Conservation (phyloP, 1,140 invertebrate genomes). For the Neoseiulus cucumeris region DNA sequence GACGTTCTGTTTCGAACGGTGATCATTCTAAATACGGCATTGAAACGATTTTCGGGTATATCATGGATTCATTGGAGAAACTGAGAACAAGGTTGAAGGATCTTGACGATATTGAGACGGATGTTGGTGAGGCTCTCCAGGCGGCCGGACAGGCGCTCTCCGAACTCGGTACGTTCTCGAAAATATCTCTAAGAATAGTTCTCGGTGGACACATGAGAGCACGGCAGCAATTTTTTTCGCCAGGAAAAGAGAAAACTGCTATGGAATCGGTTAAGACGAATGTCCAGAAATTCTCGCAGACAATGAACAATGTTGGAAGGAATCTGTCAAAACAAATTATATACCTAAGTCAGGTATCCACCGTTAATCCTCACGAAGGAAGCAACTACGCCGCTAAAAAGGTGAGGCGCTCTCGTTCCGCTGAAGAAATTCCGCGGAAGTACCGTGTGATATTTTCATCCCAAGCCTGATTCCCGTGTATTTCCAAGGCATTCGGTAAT, state of each 20-base stretch:
- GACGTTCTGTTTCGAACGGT: no score
- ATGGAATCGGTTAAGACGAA: conserved; percentile 78
- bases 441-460: no score
- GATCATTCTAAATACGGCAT: no score
- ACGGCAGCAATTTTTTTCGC: neutral
- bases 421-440: no score
- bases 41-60: no score
- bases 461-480: no score
- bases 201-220: conserved; percentile 15
- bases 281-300: conserved; percentile 70
- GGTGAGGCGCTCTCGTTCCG: conserved; percentile 37
- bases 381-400: conserved; percentile 86
- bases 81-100: conserved; percentile 47
- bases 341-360: conserved; percentile 86
- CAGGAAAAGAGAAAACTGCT: conserved; percentile 82
- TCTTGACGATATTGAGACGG: conserved; percentile 73
- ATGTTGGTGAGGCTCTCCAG: conserved; percentile 69
- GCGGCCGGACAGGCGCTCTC: conserved; percentile 39
- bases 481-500: no score
- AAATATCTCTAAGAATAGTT: no score
- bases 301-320: conserved; percentile 61
- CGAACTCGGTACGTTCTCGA: conserved; percentile 29
- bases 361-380: conserved; percentile 84
- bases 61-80: neutral
- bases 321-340: conserved; percentile 82